phyloP scores from a whole-genome alignment of 2,888 invertebrate species.

The Folsomia candida region DNA sequence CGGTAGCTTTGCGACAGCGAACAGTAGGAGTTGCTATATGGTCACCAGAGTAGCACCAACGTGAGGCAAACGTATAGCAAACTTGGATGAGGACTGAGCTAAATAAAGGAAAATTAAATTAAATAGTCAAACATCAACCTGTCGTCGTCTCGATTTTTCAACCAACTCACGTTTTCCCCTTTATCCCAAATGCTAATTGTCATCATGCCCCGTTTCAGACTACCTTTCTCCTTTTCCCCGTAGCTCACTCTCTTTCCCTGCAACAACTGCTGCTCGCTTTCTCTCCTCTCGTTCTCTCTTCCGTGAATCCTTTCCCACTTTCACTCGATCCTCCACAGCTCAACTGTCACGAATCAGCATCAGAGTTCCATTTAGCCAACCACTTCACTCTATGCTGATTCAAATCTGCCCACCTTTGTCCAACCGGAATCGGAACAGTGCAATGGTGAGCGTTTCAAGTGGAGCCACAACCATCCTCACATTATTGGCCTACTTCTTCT shows the following conservation, averaged over 20 bases:
- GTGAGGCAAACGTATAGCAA: too few species aligned
- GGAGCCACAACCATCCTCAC: constrained; percentile 46
- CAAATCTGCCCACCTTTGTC: not conserved
- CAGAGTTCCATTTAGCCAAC: constrained; percentile 10
- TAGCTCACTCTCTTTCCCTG: not conserved
- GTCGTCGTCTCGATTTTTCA: constrained; percentile 13
- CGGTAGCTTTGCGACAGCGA: too few species aligned
- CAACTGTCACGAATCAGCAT: constrained; percentile 1
- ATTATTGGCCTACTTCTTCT: constrained; percentile 51
- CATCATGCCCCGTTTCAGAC: constrained; percentile 4
- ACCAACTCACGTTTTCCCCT: constrained; percentile 13
- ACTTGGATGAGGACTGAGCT: not conserved
- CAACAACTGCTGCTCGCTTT: not conserved
- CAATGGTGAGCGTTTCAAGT: constrained; percentile 50
- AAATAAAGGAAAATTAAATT: constrained; percentile 16
- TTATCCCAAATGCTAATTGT: constrained; percentile 21
- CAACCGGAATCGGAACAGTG: constrained; percentile 44
- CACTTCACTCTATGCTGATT: not conserved
- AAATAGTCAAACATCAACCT: constrained; percentile 9
- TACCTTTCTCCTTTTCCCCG: not conserved
- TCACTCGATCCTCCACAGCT: constrained; percentile 12
- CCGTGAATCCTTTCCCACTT: constrained; percentile 8
- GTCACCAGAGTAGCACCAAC: too few species aligned
- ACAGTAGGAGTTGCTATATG: too few species aligned
- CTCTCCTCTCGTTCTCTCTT: constrained; percentile 14